Conservation (phyloP, 2,888 invertebrate species). For the Rapana venosa region DNA sequence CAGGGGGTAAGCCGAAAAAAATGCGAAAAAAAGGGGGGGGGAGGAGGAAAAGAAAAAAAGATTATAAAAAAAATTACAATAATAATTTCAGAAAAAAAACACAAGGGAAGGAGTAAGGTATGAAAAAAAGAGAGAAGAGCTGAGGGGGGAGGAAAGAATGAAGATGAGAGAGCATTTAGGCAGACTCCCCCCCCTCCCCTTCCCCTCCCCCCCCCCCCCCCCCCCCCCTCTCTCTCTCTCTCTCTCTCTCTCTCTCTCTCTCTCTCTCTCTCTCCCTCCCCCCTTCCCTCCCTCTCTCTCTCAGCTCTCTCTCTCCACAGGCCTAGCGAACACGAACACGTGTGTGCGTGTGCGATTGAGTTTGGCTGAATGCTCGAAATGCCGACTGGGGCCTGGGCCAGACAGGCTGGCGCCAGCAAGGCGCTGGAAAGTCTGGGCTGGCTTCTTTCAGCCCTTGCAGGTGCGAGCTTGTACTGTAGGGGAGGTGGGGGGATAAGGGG, state of each 20-base stretch:
- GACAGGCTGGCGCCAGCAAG: conserved; percentile 52
- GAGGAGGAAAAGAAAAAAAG: neutral
- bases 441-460: conserved; percentile 12
- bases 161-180: conserved; percentile 16
- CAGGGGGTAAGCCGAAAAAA: neutral
- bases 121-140: neutral
- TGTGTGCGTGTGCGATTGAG: conserved; percentile 20
- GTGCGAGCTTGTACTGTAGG: conserved; percentile 1
- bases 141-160: neutral
- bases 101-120: neutral
- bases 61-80: neutral
- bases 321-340: neutral
- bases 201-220: too few relatives aligned
- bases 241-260: too few relatives aligned
- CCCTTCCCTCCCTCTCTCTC: too few relatives aligned
- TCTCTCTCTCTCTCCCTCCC: too few relatives aligned
- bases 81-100: neutral
- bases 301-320: too few relatives aligned
- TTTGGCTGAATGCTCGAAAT: conserved; percentile 47
- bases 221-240: too few relatives aligned
- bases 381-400: conserved; percentile 40
- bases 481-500: too few relatives aligned
- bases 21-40: neutral
- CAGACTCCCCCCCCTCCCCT: neutral
- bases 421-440: conserved; percentile 29